Evolutionary conservation across 2,113 vertebrate species (phyloP), one percentile per base, ranked within the genome.

Genomic region (Rhea pennata): DNA sequence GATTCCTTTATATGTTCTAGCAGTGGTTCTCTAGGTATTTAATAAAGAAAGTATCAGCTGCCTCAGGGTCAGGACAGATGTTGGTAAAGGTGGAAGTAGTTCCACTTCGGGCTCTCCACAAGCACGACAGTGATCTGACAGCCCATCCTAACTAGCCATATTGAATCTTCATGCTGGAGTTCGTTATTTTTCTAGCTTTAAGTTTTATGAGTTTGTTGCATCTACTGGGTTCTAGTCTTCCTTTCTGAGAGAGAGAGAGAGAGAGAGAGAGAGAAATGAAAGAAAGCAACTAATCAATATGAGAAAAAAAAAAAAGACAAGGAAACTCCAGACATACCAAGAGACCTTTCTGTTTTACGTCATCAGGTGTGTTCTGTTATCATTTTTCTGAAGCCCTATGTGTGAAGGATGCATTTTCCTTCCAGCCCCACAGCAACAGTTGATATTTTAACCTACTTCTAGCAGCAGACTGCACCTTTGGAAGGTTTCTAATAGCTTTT

Each of bases 271-370:
- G 53, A 84, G 93, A 88, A 86, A 58, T 58, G 39, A 54, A 95
- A 93, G 36, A 23, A 80, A 85, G 36, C 36, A 71, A 75, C 39
- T 71, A 89, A 92, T 69, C 67, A 74, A 86, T 67, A 64, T 1
- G 51, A 26, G 6, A 27, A 48, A 62, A 51, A 27, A 51, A 27
- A 26, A 36, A 33, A 69, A 39, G 5, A 7, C 1, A 5, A 73
- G 21, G 11, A 64, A 92, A 76, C 48, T 51, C 65, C 36, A 75
- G 78, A 88, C 33, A 29, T 88, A 71, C 65, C 13, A 6, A 87
- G 27, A 91, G 91, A 87, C 89, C 39, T 92, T 95, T 83, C 88
- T 93, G 92, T 36, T 91, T 94, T 94, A 56, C 74, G 93, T 91
- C 87, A 90, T n/a, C 56, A 83, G 54, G 40, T 61, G 53, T 27